phyloP scores from a whole-genome alignment of 2,113 vertebrate species.

The Triplophysa rosa region DNA sequence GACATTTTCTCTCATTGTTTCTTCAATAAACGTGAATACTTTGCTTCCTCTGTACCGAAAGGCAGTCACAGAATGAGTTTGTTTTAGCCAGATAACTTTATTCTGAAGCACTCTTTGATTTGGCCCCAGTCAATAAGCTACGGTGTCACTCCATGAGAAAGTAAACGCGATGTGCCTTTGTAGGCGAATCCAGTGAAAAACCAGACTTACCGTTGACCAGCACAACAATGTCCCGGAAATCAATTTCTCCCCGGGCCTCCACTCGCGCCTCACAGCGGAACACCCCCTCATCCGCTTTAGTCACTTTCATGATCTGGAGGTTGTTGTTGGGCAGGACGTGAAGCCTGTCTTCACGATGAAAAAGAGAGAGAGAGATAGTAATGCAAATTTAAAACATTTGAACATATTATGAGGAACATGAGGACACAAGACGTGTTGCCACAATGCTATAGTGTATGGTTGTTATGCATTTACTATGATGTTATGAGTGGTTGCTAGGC shows the following conservation, averaged over 20 bases:
- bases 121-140: no score
- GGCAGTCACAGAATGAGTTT: conserved; percentile 30
- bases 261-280: conserved; percentile 96
- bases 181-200: not conserved
- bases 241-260: conserved; percentile 93
- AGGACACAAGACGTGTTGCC: no score
- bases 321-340: conserved; percentile 89
- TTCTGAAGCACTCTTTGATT: conserved; percentile 1
- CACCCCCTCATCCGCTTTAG: conserved; percentile 91
- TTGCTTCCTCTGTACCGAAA: not conserved
- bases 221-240: conserved; percentile 91
- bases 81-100: conserved; percentile 51
- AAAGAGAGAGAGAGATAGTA: conserved; percentile 31
- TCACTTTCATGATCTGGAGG: conserved; percentile 91
- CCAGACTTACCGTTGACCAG: conserved; percentile 90
- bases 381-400: no score
- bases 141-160: not conserved
- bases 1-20: no score
- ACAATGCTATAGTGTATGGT: no score
- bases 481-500: not conserved
- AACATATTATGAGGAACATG: no score
- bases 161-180: not conserved
- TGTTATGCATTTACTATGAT: not conserved
- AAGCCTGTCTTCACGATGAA: conserved; percentile 80
- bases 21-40: no score